Conservation (phyloP, 2,888 invertebrate genomes). For the Embidobia sp. region DNA sequence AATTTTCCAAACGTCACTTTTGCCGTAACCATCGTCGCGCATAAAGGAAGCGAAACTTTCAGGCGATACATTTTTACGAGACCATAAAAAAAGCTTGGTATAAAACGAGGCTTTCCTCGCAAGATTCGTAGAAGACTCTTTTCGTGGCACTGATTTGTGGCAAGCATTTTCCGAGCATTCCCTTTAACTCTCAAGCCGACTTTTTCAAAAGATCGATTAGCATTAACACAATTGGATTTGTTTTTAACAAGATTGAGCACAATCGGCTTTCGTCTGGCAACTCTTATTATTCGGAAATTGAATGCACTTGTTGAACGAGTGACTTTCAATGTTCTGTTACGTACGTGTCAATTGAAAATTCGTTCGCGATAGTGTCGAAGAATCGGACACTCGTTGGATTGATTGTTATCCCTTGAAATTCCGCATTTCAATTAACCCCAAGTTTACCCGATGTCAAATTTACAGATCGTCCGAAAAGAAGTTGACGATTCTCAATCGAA, state of each 20-base stretch:
- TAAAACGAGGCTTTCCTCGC: background rate
- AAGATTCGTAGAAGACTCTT: background rate
- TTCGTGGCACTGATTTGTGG: background rate
- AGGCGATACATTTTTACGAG: conserved; percentile 2
- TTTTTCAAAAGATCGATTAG: conserved; percentile 17
- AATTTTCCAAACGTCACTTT: too few species aligned
- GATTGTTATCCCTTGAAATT: too few species aligned
- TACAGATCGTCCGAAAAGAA: too few species aligned
- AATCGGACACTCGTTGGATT: too few species aligned
- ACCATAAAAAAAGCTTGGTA: conserved; percentile 1
- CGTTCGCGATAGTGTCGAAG: too few species aligned
- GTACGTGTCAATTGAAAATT: too few species aligned
- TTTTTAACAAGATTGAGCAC: conserved; percentile 31
- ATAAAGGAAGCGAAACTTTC: background rate
- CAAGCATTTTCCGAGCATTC: background rate
- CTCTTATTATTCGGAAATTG: conserved; percentile 30
- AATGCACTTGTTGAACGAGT: conserved; percentile 49
- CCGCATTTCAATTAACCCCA: too few species aligned
- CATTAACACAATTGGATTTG: conserved; percentile 26
- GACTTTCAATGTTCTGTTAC: background rate
- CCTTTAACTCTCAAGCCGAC: too few species aligned
- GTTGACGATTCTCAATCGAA: too few species aligned
- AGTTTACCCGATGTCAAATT: too few species aligned
- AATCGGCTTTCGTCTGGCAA: conserved; percentile 28
- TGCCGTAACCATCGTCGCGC: too few species aligned